Percentiles rank a stretch among this genome's conserved stretches.
Conservation (phyloP, 2,113 vertebrate species). For the Aramus guarauna region DNA sequence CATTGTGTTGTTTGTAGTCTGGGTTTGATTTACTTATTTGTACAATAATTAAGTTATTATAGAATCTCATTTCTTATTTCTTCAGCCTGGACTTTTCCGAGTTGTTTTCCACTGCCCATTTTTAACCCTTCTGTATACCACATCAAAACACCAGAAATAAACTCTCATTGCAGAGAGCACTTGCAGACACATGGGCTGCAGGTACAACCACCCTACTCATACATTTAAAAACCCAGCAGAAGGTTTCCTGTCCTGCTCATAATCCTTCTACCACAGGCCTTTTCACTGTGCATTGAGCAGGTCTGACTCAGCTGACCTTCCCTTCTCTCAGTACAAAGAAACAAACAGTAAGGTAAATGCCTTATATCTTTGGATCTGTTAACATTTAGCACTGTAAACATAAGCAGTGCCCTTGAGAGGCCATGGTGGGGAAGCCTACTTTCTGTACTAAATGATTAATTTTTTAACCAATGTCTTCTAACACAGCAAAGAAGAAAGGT, state of each 20-base stretch:
- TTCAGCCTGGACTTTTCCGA: background rate
- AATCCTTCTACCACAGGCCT: background rate
- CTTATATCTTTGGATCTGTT: background rate
- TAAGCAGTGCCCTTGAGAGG: background rate
- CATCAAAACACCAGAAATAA: background rate
- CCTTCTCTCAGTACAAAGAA: background rate
- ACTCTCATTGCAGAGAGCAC: background rate
- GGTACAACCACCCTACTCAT: background rate
- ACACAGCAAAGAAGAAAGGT: background rate
- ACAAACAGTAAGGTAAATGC: background rate
- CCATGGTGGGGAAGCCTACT: fast-evolving
- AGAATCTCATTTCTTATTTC: background rate
- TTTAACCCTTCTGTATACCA: background rate
- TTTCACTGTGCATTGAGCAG: background rate
- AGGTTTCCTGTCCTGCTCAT: background rate
- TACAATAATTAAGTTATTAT: background rate
- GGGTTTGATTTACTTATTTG: background rate
- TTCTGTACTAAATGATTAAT: too few species aligned
- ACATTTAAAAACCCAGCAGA: background rate
- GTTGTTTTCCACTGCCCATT: background rate
- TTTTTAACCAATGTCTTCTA: background rate
- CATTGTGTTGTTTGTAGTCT: background rate
- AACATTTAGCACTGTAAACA: background rate
- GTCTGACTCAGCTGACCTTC: background rate
- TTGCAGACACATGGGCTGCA: background rate